Base-by-base conservation (phyloP, 2,888 invertebrate species). In the Volucella bombylans region DNA sequence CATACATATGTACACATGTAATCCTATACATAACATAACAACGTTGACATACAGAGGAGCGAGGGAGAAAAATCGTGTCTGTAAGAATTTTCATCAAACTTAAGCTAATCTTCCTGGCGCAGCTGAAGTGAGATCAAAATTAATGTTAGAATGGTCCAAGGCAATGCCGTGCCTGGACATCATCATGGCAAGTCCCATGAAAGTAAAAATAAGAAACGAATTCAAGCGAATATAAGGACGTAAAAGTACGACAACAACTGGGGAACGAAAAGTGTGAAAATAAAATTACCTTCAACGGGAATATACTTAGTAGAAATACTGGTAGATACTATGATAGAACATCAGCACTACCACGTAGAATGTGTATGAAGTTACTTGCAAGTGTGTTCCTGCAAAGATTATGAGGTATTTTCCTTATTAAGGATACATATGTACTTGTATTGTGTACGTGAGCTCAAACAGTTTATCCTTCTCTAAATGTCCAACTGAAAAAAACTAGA, bases 351-450 rank as follows among this genome's bases (percentile, higher is more conserved):
- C 15, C 77, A 69, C 77, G 77, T 77, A 69, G 62, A 11, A 57
- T 78, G 47, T 61, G 12, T 14, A 57, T 43, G 55, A 78, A 71
- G 49, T 71, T 78, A 31, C 31, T 31, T 31, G 31, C 6, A 41
- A 62, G 47, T 68, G 62, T 67, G 62, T 62, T 77, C 69, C 61
- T 41, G 62, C 59, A 71, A 68, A 69, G 77, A 77, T 77, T 77
- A 77, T 77, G 77, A 77, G 77, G 68, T 77, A 69, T 69, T 69
- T 69, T 68, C 68, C 68, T 77, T 68, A 68, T 69, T 77, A 62
- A 62, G 68, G 54, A 62, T 77, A 77, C 69, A 62, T 69, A n/a
- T n/a, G n/a, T n/a, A 62, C 61, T 49, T 18, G 55, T 45, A 77
- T 69, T 54, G 54, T 41, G 55, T 69, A 77, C 77, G 62, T 77